Base-by-base conservation (phyloP, 2,888 invertebrate genomes). In the Mesorhabditis belari region DNA sequence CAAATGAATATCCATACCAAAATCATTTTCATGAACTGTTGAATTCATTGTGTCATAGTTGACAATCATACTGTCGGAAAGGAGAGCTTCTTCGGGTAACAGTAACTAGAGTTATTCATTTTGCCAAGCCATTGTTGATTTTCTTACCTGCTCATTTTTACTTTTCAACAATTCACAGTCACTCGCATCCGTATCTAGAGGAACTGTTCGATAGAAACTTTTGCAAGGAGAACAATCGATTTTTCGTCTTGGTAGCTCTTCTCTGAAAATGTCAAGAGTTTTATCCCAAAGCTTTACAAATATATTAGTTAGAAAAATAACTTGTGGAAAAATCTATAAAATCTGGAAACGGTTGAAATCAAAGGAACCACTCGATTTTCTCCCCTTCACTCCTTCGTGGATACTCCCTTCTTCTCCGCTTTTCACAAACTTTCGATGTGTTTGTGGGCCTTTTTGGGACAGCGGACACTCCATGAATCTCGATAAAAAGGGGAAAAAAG, bases 21-120 rank as follows among this genome's bases (percentile, higher is more conserved):
- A 35, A 35, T 35, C 44, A n/a, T 35, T 35, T 35, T 35, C 12
- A 17, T 35, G 44, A 17, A 12, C 52, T 17, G 52, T n/a, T 17
- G 9, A 9, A 21, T 19, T 51, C 9, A 51, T 9, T n/a, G 55
- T 53, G 28, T 69, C 69, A 35, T 71, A 64, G 61, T 72, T 70
- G 51, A 74, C 72, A 57, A 70, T 67, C 70, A 74, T 66, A 19
- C 70, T 70, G 59, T 74, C 74, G 9, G 68, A 66, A 57, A 74
- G 61, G 24, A 35, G 44, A n/a, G 44, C 44, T 58, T 55, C 5
- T 19, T 55, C 54, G 12, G 44, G 44, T 35, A 35, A n/a, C 44
- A 35, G 44, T n/a, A 17, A 35, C 12, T 17, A 5, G 17, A 28
- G 24, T 29, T 49, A 35, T 58, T 17, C 9, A 58, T 28, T 26